A percentile compares a stretch with the other conserved stretches of the same genome.
Evolutionary conservation across 2,113 vertebrate genomes (phyloP).

Genomic region (Rhegmatorhina hoffmannsi): DNA sequence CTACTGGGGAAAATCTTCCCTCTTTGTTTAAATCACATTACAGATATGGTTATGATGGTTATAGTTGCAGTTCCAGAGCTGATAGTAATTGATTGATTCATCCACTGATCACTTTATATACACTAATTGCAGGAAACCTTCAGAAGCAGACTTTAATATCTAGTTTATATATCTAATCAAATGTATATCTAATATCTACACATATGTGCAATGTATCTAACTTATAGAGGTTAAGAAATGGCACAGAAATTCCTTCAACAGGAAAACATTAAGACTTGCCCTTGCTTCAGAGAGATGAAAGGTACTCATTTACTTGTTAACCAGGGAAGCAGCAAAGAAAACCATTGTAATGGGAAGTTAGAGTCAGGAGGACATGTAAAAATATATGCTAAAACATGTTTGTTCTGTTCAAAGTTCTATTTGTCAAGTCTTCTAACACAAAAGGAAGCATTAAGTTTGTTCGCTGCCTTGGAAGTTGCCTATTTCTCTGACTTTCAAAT

Average conservation of each 20-base stretch:
- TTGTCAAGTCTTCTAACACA: neutral
- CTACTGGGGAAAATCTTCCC: neutral
- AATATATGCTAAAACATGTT: neutral
- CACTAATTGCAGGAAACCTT: neutral
- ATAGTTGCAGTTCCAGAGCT: neutral
- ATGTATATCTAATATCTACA: neutral
- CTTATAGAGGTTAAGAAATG: neutral
- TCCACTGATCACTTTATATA: neutral
- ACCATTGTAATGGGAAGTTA: neutral
- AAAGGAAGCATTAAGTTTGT: neutral
- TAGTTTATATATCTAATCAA: neutral
- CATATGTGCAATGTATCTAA: neutral
- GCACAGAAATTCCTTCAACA: neutral
- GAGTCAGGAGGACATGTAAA: neutral
- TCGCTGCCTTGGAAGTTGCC: neutral
- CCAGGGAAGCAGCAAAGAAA: neutral
- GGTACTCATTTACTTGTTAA: neutral
- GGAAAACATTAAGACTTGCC: neutral
- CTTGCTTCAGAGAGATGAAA: neutral
- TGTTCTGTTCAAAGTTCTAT: neutral
- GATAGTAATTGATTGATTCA: neutral
- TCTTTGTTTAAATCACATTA: neutral
- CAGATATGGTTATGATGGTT: neutral
- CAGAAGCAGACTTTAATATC: neutral
- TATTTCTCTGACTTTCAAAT: neutral